phyloP scores from a whole-genome alignment of 2,113 vertebrate genomes.

The Oreochromis spilurus region DNA sequence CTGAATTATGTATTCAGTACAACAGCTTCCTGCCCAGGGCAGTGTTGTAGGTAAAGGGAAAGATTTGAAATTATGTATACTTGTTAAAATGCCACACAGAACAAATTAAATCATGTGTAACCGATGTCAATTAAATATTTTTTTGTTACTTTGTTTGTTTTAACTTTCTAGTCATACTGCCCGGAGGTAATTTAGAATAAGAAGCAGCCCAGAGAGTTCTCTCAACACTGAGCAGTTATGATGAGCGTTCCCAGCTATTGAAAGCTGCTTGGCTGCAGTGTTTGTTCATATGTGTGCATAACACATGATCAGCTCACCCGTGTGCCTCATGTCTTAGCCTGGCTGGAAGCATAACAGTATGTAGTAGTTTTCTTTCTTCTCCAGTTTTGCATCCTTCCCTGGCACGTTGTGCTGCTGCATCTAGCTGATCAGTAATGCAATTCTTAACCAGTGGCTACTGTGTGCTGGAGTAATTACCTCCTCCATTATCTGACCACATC shows the following conservation, averaged over 20 bases:
- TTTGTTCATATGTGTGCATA: background rate
- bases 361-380: constrained; percentile 21
- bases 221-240: background rate
- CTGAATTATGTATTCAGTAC: background rate
- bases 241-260: background rate
- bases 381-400: background rate
- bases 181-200: background rate
- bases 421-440: constrained; percentile 54
- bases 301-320: background rate
- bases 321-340: background rate
- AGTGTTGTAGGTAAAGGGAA: background rate
- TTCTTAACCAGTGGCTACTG: constrained; percentile 48
- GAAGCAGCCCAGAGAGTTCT: background rate
- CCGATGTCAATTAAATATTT: background rate
- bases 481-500: constrained; percentile 64
- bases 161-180: background rate
- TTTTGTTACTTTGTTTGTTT: background rate
- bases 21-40: background rate
- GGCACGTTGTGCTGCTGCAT: constrained; percentile 8
- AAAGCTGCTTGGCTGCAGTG: background rate
- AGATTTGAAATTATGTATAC: background rate
- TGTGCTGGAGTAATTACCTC: constrained; percentile 51
- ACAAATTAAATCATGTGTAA: background rate
- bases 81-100: background rate
- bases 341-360: constrained; percentile 10